Base-by-base conservation (phyloP, 2,888 invertebrate species). In the Caenorhabditis uteleia region DNA sequence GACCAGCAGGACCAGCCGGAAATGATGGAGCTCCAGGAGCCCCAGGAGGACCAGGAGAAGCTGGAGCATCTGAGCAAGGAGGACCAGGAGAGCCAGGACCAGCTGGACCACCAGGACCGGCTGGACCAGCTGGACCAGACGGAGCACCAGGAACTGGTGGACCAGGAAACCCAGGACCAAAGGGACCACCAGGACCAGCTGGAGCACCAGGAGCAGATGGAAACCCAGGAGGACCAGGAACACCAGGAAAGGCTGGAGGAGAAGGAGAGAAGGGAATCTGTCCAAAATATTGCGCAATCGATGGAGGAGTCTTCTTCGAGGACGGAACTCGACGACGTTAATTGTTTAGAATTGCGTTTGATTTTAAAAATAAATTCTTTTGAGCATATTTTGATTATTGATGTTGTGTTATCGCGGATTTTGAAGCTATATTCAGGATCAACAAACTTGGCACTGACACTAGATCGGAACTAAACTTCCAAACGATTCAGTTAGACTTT, bases 281-380 rank as follows among this genome's bases (percentile, higher is more conserved):
- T 53, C 74, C 74, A 29, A 70, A 66, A 36, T 64, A 64, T 31
- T 77, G 77, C 61, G 69, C 77, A 49, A 65, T 68, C 59, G 74
- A 74, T 43, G 74, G 74, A 50, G 74, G 74, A 56, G 71, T 74
- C 56, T 74, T 74, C 71, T 74, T 75, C 71, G 75, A 72, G 47
- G 75, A 74, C 53, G 77, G 77, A 67, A 75, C 68, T 34, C 58
- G 70, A 33, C 60, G 68, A 48, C 61, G 62, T 51, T 62, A 62
- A 51, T 42, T 45, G 23, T 34, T 27, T 8, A 3, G 16, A 27
- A 14, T 36, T 49, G 51, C 53, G 47, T 43, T 53, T 43, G 18
- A 49, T 49, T 50, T 50, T 39, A 46, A 39, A 36, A 16, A 36
- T 25, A 26, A 18, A 16, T 16, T 26, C 20, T 49, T 54, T 60